Conservation (phyloP, 92 coral and sea anemone species). For the Porites cylindrica region DNA sequence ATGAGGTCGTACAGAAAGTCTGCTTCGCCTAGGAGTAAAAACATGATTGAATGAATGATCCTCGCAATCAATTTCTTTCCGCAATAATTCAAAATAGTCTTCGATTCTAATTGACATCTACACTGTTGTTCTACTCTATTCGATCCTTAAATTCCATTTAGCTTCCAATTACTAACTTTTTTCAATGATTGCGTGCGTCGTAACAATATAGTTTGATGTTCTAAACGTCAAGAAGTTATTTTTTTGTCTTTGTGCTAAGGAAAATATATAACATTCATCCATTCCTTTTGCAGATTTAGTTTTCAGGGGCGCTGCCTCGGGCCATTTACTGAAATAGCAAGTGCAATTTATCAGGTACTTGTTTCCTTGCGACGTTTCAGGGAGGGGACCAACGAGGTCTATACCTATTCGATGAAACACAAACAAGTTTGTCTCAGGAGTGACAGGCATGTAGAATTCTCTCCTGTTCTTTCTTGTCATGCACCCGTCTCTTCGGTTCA, state of each 20-base stretch:
- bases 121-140: neutral
- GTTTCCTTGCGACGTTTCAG: conserved; percentile 42
- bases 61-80: conserved; percentile 20
- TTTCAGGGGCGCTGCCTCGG: conserved; percentile 54
- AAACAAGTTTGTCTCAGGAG: too few relatives aligned
- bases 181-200: neutral
- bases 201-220: conserved; percentile 11
- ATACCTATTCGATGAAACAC: conserved; percentile 40
- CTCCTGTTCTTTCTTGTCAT: neutral
- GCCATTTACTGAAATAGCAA: conserved; percentile 54
- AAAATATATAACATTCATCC: neutral
- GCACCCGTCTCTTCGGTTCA: conserved; percentile 11
- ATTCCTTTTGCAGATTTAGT: conserved; percentile 52
- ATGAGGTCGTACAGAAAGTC: conserved; percentile 63
- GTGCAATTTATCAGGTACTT: conserved; percentile 51
- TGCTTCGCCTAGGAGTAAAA: conserved; percentile 32
- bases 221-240: conserved; percentile 1
- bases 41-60: neutral
- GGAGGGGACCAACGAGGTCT: conserved; percentile 54
- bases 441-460: neutral
- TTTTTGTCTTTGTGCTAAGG: neutral
- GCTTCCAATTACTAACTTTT: conserved; percentile 14
- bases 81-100: neutral
- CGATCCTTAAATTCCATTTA: conserved; percentile 14
- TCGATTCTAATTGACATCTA: neutral